Evolutionary conservation across 2,797 vertebrate species (phyloP), one percentile per base, ranked within the genome.

Genomic region (Acanthopagrus latus): DNA sequence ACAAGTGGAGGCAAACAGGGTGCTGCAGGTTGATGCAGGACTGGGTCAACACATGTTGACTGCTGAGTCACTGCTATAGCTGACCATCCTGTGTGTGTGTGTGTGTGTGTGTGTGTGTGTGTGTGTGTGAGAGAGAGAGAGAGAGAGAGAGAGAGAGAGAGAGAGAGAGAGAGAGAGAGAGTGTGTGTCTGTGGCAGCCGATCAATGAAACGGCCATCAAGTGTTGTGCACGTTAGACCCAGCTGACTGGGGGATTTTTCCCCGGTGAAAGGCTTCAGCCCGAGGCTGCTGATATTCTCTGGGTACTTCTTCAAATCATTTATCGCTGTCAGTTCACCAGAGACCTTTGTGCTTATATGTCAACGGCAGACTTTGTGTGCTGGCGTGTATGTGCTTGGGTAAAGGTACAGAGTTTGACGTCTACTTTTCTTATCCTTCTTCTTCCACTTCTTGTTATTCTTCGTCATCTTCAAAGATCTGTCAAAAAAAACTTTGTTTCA

Each of bases 1-100:
- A 67, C 46, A 43, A 23, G n/a, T 65, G 59, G 44, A 55, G 80
- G 46, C 70, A 50, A 80, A 46, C 54, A 21, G 62, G 27, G 43
- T 63, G 86, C 80, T 72, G 82, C 80, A 71, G 81, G 81, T 84
- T 87, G 58, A 81, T 88, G 81, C 85, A 76, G 72, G 64, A 77
- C 64, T 21, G 69, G 78, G 82, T 86, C 46, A 51, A 81, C 76
- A 69, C 77, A 56, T 78, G 85, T 83, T 78, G 87, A 89, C 81
- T 62, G 77, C 88, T 89, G 89, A 91, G 81, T 89, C 88, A 90
- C 84, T 83, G 78, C 76, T 23, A 8, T 33, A 52, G 77, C 74
- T 79, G 81, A 68, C 80, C 6, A 57, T 76, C 72, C 86, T 68
- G 71, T 60, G 56, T 80, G 78, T 86, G 80, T 84, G 77, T 86